phyloP scores from a whole-genome alignment of 2,797 vertebrate genomes.

The Chromobotia macracanthus region DNA sequence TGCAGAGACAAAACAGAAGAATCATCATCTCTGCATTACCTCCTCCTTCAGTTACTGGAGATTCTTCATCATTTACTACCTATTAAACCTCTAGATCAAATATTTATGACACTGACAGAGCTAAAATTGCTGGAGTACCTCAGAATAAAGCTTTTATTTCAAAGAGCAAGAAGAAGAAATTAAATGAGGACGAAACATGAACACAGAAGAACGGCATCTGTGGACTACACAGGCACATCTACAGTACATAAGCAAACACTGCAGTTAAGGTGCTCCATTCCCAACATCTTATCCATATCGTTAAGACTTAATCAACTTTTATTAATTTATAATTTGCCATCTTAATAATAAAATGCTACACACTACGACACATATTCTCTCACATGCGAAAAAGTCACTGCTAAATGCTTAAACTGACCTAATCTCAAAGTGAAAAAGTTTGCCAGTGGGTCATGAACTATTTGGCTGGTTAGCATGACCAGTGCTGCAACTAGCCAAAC shows the following conservation, averaged over 20 bases:
- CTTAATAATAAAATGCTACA: neutral
- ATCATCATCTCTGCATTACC: constrained; percentile 60
- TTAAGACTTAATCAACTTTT: constrained; percentile 63
- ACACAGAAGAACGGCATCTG: too few species aligned
- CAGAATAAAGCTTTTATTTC: constrained; percentile 29
- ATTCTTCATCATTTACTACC: constrained; percentile 56
- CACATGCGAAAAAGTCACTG: constrained; percentile 54
- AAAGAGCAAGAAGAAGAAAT: constrained; percentile 21
- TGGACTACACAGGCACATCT: constrained; percentile 15
- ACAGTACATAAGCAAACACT: neutral
- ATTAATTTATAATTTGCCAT: constrained; percentile 40
- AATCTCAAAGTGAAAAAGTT: constrained; percentile 24
- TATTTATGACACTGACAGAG: constrained; percentile 46
- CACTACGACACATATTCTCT: constrained; percentile 53
- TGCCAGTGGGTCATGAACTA: too few species aligned
- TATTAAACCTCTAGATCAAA: constrained; percentile 56
- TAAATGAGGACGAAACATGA: constrained; percentile 32
- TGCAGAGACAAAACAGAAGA: constrained; percentile 43
- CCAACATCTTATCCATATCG: constrained; percentile 50
- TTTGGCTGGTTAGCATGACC: too few species aligned
- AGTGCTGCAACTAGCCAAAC: too few species aligned
- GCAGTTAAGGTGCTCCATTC: constrained; percentile 32
- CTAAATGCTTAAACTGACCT: too few species aligned
- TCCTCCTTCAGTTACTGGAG: constrained; percentile 51
- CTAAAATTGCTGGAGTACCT: constrained; percentile 44